Evolutionary conservation across 2,797 vertebrate species (phyloP).

Genomic region (Streptopelia turtur): DNA sequence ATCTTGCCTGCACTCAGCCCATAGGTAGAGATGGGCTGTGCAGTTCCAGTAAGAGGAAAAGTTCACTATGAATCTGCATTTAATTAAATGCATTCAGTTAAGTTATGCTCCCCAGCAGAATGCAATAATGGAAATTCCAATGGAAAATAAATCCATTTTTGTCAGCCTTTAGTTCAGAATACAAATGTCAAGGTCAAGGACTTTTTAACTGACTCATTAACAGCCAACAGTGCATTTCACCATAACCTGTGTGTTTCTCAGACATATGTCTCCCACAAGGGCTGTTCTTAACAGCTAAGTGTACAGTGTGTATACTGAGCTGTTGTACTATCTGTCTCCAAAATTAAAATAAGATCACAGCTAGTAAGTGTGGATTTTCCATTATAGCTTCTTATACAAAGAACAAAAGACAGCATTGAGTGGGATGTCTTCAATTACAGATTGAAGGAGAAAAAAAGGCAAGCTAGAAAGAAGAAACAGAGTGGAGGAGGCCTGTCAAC

Average conservation of each 20-base stretch:
- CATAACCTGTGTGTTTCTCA: not conserved
- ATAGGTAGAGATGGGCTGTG: not conserved
- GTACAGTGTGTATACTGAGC: not conserved
- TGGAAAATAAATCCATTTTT: not conserved
- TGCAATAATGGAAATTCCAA: not conserved
- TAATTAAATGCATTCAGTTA: not conserved
- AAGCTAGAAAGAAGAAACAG: not conserved
- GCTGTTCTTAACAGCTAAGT: not conserved
- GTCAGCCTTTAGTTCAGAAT: not conserved
- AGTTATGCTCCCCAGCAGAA: not conserved
- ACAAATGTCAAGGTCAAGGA: not conserved
- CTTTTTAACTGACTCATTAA: not conserved
- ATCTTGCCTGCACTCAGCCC: rapidly evolving
- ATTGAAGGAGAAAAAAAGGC: not conserved
- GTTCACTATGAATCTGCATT: not conserved
- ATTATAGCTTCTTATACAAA: not conserved
- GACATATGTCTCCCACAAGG: not conserved
- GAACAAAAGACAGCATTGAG: not conserved
- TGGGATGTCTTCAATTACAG: not conserved
- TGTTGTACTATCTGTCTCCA: not conserved
- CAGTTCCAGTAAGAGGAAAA: not conserved
- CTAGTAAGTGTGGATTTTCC: not conserved
- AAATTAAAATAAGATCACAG: not conserved
- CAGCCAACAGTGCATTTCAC: not conserved
- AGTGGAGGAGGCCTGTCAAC: not conserved